Base-by-base conservation (phyloP, 2,797 vertebrate genomes). In the Sebastes hubbsi region DNA sequence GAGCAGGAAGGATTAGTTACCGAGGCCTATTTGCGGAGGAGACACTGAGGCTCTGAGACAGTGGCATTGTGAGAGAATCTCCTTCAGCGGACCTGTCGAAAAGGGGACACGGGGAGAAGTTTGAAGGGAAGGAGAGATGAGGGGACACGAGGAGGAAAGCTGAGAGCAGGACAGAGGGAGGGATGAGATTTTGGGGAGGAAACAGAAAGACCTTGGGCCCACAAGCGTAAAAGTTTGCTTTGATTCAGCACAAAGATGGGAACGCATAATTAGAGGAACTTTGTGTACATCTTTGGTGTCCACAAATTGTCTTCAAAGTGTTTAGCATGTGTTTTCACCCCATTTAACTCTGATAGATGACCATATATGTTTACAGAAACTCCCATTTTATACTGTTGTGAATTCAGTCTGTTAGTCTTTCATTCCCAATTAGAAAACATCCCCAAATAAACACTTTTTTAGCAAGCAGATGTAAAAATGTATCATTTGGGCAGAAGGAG, bases 21-120 rank as follows among this genome's bases (percentile, higher is more conserved):
- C 75, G 11, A 78, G 90, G 92, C 93, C 95, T 96, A 96, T 96
- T 96, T 96, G 94, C 90, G 95, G 95, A 95, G 93, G 95, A 96
- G 95, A 96, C 95, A 95, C 91, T 68, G 90, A 93, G 95, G 92
- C 95, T 93, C 87, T 89, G 94, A 94, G 94, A 95, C 94, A 91
- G 89, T 87, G 91, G 90, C 90, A 94, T 94, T 94, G 92, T 91
- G 88, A 91, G 87, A 95, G 92, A 93, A 92, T 95, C 93, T 94
- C 94, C 95, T 95, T 95, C 92, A 94, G 84, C 81, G 80, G 82
- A 77, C 80, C 81, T 84, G 84, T 77, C 56, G 78, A 83, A 86
- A 85, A 86, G 75, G 79, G 85, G 81, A 91, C 84, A 25, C 4
- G 49, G 62, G 83, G 75, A 91, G 84, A 91, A 76, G 84, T 90